Percentiles rank a stretch among this genome's conserved stretches.
These are phyloP conservation scores for Mythimna ferrago DNA, from an alignment of 2,888 invertebrate genomes.

Conservation along the genomic window DNA sequence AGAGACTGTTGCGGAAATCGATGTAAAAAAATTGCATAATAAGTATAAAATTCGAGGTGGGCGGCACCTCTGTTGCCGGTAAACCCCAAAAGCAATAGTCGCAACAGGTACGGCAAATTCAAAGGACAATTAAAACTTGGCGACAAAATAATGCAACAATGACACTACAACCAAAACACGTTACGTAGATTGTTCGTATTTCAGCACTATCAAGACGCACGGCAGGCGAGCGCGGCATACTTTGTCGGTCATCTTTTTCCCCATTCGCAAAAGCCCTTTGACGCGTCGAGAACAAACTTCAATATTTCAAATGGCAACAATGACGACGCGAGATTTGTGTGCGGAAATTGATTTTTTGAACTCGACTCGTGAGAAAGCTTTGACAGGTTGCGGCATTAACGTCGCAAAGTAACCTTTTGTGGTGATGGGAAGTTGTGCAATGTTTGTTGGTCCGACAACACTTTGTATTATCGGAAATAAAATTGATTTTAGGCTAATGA, in stretches of 20 bases:
- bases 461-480: constrained; percentile 71
- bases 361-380: constrained; percentile 85
- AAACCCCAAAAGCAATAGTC: constrained; percentile 47
- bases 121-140: constrained; percentile 80
- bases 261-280: constrained; percentile 77
- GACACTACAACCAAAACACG: constrained; percentile 84
- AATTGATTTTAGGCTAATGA: constrained; percentile 53
- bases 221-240: constrained; percentile 78
- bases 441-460: constrained; percentile 59
- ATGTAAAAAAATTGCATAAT: constrained; percentile 33
- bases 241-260: constrained; percentile 78
- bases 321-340: constrained; percentile 89
- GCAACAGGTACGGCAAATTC: constrained; percentile 71
- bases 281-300: constrained; percentile 76
- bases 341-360: constrained; percentile 90
- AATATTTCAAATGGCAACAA: constrained; percentile 88
- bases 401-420: constrained; percentile 73
- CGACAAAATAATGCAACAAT: constrained; percentile 82
- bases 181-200: constrained; percentile 85
- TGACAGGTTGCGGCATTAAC: constrained; percentile 84
- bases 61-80: constrained; percentile 50
- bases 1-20: constrained; percentile 37
- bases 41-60: constrained; percentile 36
- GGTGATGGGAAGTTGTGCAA: constrained; percentile 79
- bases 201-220: constrained; percentile 86